phyloP scores from a whole-genome alignment of 2,888 invertebrate genomes.

The Limnephilus lunatus region DNA sequence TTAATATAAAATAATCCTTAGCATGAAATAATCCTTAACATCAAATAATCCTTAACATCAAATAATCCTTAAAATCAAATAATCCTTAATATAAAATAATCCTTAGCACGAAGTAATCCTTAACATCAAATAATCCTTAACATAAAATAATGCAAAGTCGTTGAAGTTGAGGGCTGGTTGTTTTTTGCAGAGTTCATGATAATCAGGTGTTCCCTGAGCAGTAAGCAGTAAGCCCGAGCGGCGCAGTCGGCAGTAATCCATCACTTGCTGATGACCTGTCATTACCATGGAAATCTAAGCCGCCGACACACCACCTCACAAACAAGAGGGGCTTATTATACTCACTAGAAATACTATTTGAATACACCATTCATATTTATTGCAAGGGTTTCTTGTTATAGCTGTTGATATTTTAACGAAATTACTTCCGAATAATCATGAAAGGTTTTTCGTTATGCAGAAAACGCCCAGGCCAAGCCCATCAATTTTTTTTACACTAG shows the following conservation, averaged over 20 bases:
- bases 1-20: background rate
- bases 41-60: background rate
- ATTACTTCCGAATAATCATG: background rate
- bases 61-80: too few relatives aligned
- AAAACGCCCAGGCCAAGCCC: background rate
- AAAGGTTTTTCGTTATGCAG: background rate
- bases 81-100: background rate
- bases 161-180: background rate
- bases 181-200: conserved; percentile 4
- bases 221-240: background rate
- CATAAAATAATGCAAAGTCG: background rate
- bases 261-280: conserved; percentile 16
- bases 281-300: conserved; percentile 5
- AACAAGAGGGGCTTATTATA: background rate
- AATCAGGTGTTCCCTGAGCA: conserved; percentile 3
- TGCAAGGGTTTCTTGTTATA: background rate
- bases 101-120: too few relatives aligned
- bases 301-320: background rate
- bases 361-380: background rate
- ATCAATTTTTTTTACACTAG: background rate
- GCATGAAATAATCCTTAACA: too few relatives aligned
- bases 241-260: conserved; percentile 10
- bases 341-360: background rate
- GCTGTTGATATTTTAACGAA: background rate
- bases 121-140: background rate